A percentile compares a stretch with the other conserved stretches of the same genome.
These are phyloP conservation scores for Fragum fragum DNA, from an alignment of 2,888 invertebrate genomes.

Conservation along the genomic window DNA sequence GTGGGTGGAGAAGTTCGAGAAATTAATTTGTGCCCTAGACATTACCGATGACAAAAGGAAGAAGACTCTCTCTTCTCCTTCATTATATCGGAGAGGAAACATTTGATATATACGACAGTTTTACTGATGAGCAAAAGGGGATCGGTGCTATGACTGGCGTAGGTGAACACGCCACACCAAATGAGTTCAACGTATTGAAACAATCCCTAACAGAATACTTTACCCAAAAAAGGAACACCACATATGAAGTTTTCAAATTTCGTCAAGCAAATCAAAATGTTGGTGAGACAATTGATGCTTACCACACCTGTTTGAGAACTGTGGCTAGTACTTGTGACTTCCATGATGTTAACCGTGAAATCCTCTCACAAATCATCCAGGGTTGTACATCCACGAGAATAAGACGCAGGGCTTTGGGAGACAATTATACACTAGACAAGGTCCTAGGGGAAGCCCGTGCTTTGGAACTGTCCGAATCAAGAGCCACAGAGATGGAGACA, in stretches of 20 bases:
- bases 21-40: conserved; percentile 8
- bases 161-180: conserved; percentile 17
- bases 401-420: conserved; percentile 31
- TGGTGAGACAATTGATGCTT: conserved; percentile 44
- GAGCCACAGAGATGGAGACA: conserved; percentile 40
- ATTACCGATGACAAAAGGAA: conserved; percentile 7
- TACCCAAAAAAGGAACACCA: conserved; percentile 40
- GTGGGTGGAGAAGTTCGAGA: conserved; percentile 21
- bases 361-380: conserved; percentile 38
- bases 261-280: conserved; percentile 42
- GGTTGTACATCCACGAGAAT: conserved; percentile 41
- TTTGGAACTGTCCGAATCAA: conserved; percentile 41
- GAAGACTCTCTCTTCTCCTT: conserved; percentile 30
- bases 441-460: conserved; percentile 30
- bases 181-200: conserved; percentile 31
- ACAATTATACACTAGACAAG: conserved; percentile 33
- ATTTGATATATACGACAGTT: conserved; percentile 36
- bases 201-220: conserved; percentile 41
- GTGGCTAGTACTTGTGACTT: conserved; percentile 43
- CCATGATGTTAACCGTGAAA: conserved; percentile 29
- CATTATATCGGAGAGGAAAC: conserved; percentile 42
- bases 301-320: conserved; percentile 30
- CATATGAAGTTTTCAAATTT: conserved; percentile 45
- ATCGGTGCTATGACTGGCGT: conserved; percentile 3
- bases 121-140: conserved; percentile 32